A percentile compares a stretch with the other conserved stretches of the same genome.
phyloP scores from a whole-genome alignment of 2,888 invertebrate genomes.

The Helobdella robusta region DNA sequence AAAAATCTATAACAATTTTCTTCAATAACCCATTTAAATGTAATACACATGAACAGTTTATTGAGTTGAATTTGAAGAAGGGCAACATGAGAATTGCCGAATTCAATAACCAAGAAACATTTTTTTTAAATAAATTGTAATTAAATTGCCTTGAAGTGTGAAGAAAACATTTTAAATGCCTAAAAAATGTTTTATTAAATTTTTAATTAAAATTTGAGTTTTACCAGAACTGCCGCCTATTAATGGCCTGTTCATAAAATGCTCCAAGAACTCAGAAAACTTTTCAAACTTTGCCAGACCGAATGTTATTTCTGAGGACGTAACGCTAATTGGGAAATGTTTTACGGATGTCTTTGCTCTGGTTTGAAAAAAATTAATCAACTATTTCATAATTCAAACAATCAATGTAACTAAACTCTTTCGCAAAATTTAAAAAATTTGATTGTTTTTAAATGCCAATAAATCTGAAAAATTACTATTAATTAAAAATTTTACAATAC shows the following conservation, averaged over 20 bases:
- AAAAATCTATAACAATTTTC: no score
- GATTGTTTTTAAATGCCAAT: not conserved
- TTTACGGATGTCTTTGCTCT: conserved; percentile 10
- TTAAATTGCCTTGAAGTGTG: no score
- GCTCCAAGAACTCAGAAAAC: not conserved
- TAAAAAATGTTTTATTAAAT: no score
- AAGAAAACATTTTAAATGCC: no score
- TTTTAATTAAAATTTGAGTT: not conserved
- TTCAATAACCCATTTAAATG: no score
- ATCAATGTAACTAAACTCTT: not conserved
- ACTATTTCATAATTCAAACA: not conserved
- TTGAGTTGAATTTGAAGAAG: no score
- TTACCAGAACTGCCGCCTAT: conserved; percentile 10
- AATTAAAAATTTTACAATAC: not conserved
- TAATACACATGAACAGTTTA: no score
- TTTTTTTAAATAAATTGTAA: no score
- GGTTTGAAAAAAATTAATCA: not conserved
- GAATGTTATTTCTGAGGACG: conserved; percentile 5
- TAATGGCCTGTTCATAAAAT: conserved; percentile 5
- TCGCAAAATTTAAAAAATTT: no score
- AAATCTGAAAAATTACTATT: not conserved
- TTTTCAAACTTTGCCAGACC: conserved; percentile 14
- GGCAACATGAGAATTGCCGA: no score
- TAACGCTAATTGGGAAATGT: not conserved
- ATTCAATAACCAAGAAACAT: no score